Conservation (phyloP, 1,140 invertebrate genomes). For the Mylabris phalerata region DNA sequence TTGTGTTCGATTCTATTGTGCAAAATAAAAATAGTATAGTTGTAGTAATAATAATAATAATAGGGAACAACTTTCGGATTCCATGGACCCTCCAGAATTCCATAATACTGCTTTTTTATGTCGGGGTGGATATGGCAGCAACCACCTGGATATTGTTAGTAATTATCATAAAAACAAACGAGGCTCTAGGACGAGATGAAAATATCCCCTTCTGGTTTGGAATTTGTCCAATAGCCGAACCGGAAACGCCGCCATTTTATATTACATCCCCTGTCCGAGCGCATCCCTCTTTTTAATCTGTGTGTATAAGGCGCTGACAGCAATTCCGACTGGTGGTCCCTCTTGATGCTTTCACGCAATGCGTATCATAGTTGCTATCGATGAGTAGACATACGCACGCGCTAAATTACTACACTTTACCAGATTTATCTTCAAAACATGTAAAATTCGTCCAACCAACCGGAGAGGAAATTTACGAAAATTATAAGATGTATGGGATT, state of each 20-base stretch:
- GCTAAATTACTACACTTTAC: slow-evolving; percentile 16
- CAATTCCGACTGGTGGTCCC: slow-evolving; percentile 13
- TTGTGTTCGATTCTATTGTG: no score
- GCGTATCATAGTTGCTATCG: slow-evolving; percentile 18
- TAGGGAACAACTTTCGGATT: no score
- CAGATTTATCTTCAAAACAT: slow-evolving; percentile 9
- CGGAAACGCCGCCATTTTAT: slow-evolving; percentile 14
- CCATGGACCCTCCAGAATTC: no score
- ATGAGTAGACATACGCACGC: slow-evolving; percentile 15
- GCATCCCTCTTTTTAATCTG: slow-evolving; percentile 19
- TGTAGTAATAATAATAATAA: no score
- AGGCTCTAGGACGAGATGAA: background rate
- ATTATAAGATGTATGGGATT: background rate
- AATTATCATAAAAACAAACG: slow-evolving; percentile 15
- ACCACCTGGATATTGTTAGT: background rate
- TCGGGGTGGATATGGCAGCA: no score
- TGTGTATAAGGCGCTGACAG: slow-evolving; percentile 17
- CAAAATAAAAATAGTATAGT: no score
- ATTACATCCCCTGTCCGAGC: slow-evolving; percentile 8
- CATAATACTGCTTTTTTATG: no score
- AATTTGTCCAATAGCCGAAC: slow-evolving; percentile 12
- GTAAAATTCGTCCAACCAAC: no score
- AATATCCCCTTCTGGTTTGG: no score
- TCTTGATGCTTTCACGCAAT: slow-evolving; percentile 16
- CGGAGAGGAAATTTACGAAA: background rate